Percentiles rank a stretch among this genome's conserved stretches.
Conservation (phyloP, 2,113 vertebrate genomes). For the Cryptomyrus ogoouensis region DNA sequence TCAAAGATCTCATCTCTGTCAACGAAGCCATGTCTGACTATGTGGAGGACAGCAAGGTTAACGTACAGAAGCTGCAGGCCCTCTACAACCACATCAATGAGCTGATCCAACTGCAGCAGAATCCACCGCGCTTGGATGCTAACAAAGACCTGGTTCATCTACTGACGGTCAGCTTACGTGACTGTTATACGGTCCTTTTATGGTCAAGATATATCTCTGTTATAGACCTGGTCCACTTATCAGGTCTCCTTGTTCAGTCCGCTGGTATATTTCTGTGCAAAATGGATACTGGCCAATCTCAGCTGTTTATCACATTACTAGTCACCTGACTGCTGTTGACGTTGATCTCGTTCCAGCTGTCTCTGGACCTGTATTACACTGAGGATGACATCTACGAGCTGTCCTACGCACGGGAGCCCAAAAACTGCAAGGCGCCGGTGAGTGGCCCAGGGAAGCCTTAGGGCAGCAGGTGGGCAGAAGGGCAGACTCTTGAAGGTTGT, state of each 20-base stretch:
- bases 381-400: constrained; percentile 96
- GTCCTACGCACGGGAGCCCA: constrained; percentile 85
- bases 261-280: neutral
- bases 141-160: constrained; percentile 94
- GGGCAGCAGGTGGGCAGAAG: too few relatives aligned
- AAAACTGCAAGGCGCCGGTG: constrained; percentile 80
- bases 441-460: constrained; percentile 42
- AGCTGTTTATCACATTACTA: neutral
- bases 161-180: constrained; percentile 70
- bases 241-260: neutral
- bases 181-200: neutral
- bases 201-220: neutral
- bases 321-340: constrained; percentile 13
- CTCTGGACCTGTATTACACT: constrained; percentile 89
- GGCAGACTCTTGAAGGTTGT: neutral
- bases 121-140: constrained; percentile 77
- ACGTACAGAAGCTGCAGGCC: constrained; percentile 83
- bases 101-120: constrained; percentile 83
- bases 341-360: constrained; percentile 63
- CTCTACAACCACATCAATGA: constrained; percentile 88
- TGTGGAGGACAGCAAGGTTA: constrained; percentile 82
- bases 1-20: constrained; percentile 89
- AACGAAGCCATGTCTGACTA: constrained; percentile 89
- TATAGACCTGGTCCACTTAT: neutral
- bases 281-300: neutral